Conservation (phyloP, 2,113 vertebrate genomes). For the Sapajus apella region DNA sequence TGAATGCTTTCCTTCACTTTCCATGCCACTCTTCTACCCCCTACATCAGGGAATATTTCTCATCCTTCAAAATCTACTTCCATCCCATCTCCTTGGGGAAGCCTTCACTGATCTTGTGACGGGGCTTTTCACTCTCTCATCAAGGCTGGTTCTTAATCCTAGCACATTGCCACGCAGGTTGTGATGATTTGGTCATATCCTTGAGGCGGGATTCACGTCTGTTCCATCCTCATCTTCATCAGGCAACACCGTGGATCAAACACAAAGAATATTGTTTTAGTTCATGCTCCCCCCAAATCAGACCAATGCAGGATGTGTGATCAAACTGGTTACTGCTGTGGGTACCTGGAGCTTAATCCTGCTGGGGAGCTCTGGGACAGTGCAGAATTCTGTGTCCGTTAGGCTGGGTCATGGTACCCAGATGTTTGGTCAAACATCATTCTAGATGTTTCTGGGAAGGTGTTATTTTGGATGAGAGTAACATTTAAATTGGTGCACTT, state of each 20-base stretch:
- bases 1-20: background rate
- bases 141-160: background rate
- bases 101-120: background rate
- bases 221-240: background rate
- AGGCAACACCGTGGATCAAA: background rate
- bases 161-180: background rate
- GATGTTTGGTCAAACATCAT: background rate
- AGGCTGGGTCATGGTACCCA: background rate
- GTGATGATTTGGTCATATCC: background rate
- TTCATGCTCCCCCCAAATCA: background rate
- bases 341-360: background rate
- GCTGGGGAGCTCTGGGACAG: too few species aligned
- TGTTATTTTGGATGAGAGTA: background rate
- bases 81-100: background rate
- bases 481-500: background rate
- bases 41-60: background rate
- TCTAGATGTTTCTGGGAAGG: background rate
- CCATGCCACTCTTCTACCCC: background rate
- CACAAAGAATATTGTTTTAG: background rate
- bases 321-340: background rate
- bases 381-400: background rate
- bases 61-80: background rate
- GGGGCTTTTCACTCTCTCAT: background rate
- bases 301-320: background rate
- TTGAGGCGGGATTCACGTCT: background rate